phyloP scores from a whole-genome alignment of 1,140 invertebrate species.

The Anastrepha ludens region DNA sequence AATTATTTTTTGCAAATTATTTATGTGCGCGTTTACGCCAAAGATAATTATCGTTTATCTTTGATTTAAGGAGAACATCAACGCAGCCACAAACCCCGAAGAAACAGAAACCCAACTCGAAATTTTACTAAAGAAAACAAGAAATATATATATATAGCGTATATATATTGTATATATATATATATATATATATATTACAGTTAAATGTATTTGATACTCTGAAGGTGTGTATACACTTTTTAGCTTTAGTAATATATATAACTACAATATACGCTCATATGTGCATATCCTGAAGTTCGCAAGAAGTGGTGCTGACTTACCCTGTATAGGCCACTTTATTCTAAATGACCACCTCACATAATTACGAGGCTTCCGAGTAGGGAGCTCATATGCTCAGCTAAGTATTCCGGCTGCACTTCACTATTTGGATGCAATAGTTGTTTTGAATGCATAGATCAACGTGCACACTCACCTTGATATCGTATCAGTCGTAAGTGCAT shows the following conservation, averaged over 20 bases:
- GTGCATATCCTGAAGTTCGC: background rate
- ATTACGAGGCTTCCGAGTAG: conserved; percentile 73
- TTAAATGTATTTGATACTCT: no score
- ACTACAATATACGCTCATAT: background rate
- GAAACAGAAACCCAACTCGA: background rate
- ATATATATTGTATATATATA: background rate
- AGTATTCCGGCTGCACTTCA: conserved; percentile 26
- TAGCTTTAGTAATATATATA: no score
- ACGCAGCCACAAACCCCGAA: background rate
- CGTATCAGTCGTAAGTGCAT: background rate
- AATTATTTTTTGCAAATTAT: conserved; percentile 71
- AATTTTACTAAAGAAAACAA: background rate
- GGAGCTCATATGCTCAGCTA: conserved; percentile 61
- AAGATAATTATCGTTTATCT: conserved; percentile 74
- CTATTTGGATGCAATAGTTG: background rate
- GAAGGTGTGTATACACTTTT: no score
- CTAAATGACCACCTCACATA: conserved; percentile 74
- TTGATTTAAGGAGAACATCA: conserved; percentile 67
- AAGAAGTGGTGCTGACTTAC: background rate
- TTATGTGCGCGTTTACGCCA: conserved; percentile 71
- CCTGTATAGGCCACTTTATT: conserved; percentile 2
- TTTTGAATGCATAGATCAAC: background rate
- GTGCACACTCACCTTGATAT: background rate
- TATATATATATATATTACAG: background rate
- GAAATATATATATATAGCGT: background rate